Conservation (phyloP, 1,140 invertebrate species). For the Drosophila micromelanica region DNA sequence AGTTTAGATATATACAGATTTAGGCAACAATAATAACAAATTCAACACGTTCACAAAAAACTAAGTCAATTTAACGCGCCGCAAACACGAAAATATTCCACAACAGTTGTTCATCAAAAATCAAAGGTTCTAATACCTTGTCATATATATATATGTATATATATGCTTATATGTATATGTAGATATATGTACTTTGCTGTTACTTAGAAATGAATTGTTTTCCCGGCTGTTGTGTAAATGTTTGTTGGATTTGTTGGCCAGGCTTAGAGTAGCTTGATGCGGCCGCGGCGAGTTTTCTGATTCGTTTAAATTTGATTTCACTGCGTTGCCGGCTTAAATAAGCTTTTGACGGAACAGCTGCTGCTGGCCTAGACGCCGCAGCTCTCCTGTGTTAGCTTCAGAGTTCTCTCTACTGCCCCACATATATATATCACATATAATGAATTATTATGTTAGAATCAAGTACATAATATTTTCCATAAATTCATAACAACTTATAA, state of each 20-base stretch:
- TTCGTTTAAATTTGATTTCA: constrained; percentile 41
- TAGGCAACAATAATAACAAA: constrained; percentile 23
- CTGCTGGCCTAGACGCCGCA: background rate
- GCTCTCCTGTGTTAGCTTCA: constrained; percentile 31
- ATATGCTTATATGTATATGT: background rate
- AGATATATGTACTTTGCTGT: background rate
- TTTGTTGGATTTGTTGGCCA: background rate
- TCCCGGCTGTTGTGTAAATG: no score
- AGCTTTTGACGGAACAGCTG: constrained; percentile 17
- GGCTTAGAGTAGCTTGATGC: constrained; percentile 2
- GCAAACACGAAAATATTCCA: constrained; percentile 10
- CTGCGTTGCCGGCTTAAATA: constrained; percentile 41
- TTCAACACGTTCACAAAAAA: background rate
- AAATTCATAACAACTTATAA: no score
- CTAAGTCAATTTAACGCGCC: background rate
- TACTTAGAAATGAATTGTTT: background rate
- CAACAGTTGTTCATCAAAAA: constrained; percentile 57
- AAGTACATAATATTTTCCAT: no score
- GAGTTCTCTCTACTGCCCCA: constrained; percentile 11
- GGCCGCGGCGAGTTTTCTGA: constrained; percentile 23
- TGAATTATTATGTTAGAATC: background rate
- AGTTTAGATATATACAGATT: no score
- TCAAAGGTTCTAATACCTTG: constrained; percentile 20
- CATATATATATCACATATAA: background rate
- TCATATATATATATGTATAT: background rate